Base-by-base conservation (phyloP, 2,888 invertebrate species). In the Argyresthia goedartella region DNA sequence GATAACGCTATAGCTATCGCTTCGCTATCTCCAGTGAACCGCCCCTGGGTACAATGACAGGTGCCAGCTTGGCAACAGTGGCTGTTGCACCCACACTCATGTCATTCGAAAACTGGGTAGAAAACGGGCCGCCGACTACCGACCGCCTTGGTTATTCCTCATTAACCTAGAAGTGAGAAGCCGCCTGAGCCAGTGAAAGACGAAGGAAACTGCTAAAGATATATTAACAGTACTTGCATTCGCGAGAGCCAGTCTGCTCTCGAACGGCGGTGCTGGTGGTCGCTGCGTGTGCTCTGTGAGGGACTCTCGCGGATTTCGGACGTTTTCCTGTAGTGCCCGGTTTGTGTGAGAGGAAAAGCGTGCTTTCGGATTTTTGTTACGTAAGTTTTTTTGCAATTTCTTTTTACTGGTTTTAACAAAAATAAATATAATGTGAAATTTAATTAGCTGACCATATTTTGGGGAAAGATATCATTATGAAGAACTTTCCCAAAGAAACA, bases 81-180 rank as follows among this genome's bases (percentile, higher is more conserved):
- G 25, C 25, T 25, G 33, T 50, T 50, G 41, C 43, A 43, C 41
- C 50, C 41, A 50, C 42, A 15, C 39, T 25, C 15, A 7, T 15
- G 14, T 25, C 11, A 42, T 34, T 42, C 42, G 33, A 42, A 36
- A 50, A 43, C 41, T 16, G 13, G 25, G 41, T 50, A 42, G 41
- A 50, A 50, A 50, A 42, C 50, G 42, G 41, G 25, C 25, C 42
- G 33, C 11, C 47, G 9, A 10, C 33, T 25, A 33, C 43, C 33
- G 25, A 2, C 25, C 6, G 6, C 25, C 25, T 11, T 41, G 36
- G 48, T 36, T 13, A n/a, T n/a, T 48, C 15, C 48, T 48, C 48
- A 48, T 48, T 48, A 48, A 48, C 48, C 48, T 36, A 48, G 48
- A 48, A 48, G 48, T 36, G 35, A 9, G 14, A 34, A 34, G 46